Evolutionary conservation across 2,797 vertebrate genomes (phyloP), one percentile per base, ranked within the genome.

Genomic region (Urosaurus nigricauda): DNA sequence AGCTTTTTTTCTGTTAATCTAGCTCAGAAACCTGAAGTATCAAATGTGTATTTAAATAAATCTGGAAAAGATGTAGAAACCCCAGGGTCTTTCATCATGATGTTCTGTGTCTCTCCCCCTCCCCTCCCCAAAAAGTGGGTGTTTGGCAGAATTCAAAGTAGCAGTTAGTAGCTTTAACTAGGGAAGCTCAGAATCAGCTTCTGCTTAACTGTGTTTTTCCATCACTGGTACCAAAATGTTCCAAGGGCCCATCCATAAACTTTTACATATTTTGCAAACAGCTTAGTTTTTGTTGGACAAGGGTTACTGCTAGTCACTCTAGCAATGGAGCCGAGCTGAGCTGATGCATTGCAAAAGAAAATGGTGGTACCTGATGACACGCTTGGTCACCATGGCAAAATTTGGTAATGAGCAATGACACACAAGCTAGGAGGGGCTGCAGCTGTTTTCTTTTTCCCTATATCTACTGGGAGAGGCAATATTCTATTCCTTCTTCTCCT

Each of bases 161-260:
- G 58, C 58, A 79, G 83, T n/a, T 56, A 51, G 74, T 3, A n/a
- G 73, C 37, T 93, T 87, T 79, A 92, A 94, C 83, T 78, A 70
- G n/a, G 90, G 91, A 93, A 94, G 90, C 63, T 75, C 70, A 80
- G 91, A 73, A 84, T 26, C 21, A 83, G 86, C 80, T 92, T 75
- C 73, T 79, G 78, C n/a, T 84, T 90, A 79, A 73, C 83, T 92
- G 89, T 94, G n/a, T 90, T 96, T 94, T 96, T 93, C 81, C 91
- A 89, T 63, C 71, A 91, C 90, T 53, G 85, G 68, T 84, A 91
- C 85, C 68, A 75, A 83, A 37, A 79, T 93, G 86, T 93, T 94
- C 84, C 78, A 93, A n/a, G 68, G 79, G 70, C 68, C 92, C 92
- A 82, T n/a, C 86, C 63, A 92, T 73, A 93, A 93, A 90, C 37